These are phyloP conservation scores for Tyto alba DNA, from an alignment of 2,113 vertebrate genomes.

Conservation along the genomic window DNA sequence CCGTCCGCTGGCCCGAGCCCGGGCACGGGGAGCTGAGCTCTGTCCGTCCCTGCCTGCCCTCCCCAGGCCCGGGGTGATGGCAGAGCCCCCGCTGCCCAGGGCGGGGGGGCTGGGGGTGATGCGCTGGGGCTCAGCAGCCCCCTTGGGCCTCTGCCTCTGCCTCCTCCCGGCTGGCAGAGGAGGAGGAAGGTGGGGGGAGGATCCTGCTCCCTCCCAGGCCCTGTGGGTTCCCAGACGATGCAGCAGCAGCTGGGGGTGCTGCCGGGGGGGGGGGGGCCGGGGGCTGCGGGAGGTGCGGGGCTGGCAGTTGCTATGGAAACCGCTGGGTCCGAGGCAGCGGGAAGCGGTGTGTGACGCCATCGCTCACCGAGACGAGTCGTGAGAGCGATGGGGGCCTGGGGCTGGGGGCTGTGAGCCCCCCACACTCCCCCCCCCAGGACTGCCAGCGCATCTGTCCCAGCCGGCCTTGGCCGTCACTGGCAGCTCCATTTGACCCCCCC, in stretches of 20 bases:
- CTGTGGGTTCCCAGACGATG: accelerated
- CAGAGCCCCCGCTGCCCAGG: not conserved
- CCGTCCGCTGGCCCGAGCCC: too few relatives aligned
- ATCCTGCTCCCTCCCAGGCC: not conserved
- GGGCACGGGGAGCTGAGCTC: not conserved
- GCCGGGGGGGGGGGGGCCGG: not conserved
- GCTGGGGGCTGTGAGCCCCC: not conserved
- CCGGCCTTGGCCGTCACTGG: accelerated
- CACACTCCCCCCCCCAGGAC: not conserved
- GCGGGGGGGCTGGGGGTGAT: not conserved
- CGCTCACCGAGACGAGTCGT: constrained; percentile 19
- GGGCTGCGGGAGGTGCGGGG: not conserved
- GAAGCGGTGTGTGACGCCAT: constrained; percentile 25
- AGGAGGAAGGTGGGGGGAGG: not conserved
- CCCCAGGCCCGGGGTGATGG: not conserved
- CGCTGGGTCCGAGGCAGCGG: not conserved
- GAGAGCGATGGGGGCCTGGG: not conserved
- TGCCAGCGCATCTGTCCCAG: not conserved
- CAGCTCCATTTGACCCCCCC: not conserved
- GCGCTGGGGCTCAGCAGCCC: not conserved
- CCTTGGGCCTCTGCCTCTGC: not conserved
- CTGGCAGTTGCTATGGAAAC: constrained; percentile 43
- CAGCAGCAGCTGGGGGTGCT: not conserved
- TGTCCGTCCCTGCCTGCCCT: not conserved
- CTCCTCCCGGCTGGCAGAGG: too few relatives aligned